A percentile compares a stretch with the other conserved stretches of the same genome.
phyloP scores from a whole-genome alignment of 2,888 invertebrate genomes.

The Hemithea aestivaria region DNA sequence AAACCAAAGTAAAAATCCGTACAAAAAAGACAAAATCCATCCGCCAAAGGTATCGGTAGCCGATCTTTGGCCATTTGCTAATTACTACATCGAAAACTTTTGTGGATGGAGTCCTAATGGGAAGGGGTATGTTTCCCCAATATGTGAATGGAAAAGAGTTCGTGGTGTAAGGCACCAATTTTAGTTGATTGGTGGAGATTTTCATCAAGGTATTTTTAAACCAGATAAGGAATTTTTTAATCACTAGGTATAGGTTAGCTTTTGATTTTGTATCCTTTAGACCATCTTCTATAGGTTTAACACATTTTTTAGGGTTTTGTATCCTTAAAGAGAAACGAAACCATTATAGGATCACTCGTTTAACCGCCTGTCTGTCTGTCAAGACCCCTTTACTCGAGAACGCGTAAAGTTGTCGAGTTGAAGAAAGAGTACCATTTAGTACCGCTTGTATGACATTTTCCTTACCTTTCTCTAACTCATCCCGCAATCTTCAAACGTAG shows the following conservation, averaged over 20 bases:
- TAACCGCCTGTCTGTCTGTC: no score
- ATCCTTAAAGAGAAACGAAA: no score
- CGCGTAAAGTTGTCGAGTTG: no score
- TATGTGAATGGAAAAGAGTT: constrained; percentile 7
- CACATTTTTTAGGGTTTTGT: no score
- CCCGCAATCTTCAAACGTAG: constrained; percentile 29
- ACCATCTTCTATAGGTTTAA: no score
- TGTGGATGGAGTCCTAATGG: constrained; percentile 10
- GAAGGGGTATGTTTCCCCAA: constrained; percentile 8
- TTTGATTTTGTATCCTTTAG: no score
- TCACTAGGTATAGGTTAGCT: no score
- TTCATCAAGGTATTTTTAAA: neutral
- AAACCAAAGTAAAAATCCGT: constrained; percentile 19
- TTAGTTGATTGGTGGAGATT: neutral
- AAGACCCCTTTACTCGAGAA: no score
- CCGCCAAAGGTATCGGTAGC: constrained; percentile 33
- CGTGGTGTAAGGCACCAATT: constrained; percentile 7
- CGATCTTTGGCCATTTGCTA: constrained; percentile 63
- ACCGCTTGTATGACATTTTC: neutral
- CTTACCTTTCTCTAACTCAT: constrained; percentile 53
- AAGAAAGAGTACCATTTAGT: no score
- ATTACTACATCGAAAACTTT: constrained; percentile 41
- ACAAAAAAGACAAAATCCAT: constrained; percentile 15
- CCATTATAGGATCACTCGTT: no score
- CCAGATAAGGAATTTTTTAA: no score